phyloP scores from a whole-genome alignment of 1,140 invertebrate genomes.

The Potamilus streckersoni region DNA sequence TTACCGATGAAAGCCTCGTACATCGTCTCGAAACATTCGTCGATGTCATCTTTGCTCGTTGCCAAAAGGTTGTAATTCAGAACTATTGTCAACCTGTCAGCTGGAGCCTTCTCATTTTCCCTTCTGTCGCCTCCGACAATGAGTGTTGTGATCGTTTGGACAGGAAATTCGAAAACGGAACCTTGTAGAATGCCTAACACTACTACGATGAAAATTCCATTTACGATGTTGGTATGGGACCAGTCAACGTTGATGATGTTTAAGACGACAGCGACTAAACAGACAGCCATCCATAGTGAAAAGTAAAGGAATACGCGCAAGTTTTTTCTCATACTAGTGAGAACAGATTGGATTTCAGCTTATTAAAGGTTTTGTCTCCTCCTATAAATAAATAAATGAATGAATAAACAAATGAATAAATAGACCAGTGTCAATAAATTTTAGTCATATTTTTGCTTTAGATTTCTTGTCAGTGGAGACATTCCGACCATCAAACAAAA shows the following conservation, averaged over 20 bases:
- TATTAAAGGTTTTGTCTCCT: too few species aligned
- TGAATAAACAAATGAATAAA: too few species aligned
- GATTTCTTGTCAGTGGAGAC: too few species aligned
- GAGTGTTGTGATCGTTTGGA: constrained; percentile 41
- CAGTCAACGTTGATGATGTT: constrained; percentile 48
- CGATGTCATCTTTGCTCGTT: too few species aligned
- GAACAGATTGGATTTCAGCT: too few species aligned
- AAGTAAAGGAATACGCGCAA: constrained; percentile 39
- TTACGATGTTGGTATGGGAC: constrained; percentile 31
- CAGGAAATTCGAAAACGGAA: constrained; percentile 41
- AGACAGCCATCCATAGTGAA: constrained; percentile 35
- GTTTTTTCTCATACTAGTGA: constrained; percentile 22
- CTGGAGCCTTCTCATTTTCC: constrained; percentile 23
- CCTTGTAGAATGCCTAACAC: constrained; percentile 43
- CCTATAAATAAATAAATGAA: too few species aligned
- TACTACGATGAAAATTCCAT: constrained; percentile 39
- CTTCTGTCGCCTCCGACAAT: constrained; percentile 40
- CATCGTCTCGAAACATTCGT: constrained; percentile 44
- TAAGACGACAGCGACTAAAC: constrained; percentile 22
- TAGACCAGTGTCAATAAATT: too few species aligned
- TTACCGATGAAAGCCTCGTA: constrained; percentile 46
- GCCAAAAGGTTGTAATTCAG: too few species aligned
- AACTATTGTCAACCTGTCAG: constrained; percentile 33
- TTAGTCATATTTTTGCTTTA: too few species aligned
- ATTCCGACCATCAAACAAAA: too few species aligned